Evolutionary conservation across 2,797 vertebrate genomes (phyloP).

Genomic region (Enteromius mattozi): DNA sequence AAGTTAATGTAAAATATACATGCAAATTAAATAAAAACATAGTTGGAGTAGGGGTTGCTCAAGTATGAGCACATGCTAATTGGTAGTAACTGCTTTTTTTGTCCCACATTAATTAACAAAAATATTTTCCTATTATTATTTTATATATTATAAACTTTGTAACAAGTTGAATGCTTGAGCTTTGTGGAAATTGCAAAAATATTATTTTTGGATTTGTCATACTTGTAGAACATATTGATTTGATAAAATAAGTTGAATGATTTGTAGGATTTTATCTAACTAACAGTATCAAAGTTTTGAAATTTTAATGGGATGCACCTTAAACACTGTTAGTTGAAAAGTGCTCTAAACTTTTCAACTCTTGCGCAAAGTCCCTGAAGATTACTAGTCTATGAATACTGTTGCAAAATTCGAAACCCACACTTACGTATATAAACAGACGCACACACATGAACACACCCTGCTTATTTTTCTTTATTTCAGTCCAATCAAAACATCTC

Average conservation of each 20-base stretch:
- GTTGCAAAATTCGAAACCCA: constrained; percentile 23
- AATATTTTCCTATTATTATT: not conserved
- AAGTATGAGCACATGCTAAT: too few relatives aligned
- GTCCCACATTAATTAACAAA: too few relatives aligned
- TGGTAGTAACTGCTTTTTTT: too few relatives aligned
- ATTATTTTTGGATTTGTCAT: not conserved
- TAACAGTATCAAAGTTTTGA: not conserved
- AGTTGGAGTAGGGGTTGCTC: not conserved
- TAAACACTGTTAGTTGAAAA: not conserved
- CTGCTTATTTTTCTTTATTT: constrained; percentile 38
- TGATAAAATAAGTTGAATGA: not conserved
- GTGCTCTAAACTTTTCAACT: not conserved
- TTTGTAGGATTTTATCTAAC: not conserved
- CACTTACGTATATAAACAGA: constrained; percentile 14
- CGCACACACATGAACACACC: constrained; percentile 12
- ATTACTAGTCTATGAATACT: constrained; percentile 28
- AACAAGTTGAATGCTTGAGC: not conserved
- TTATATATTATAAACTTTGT: not conserved
- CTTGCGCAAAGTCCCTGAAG: constrained; percentile 21
- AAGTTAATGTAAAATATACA: not conserved
- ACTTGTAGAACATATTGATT: not conserved
- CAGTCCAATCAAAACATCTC: constrained; percentile 55
- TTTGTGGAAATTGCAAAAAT: not conserved
- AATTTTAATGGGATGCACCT: not conserved
- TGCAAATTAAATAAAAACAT: not conserved